Base-by-base conservation (phyloP, 2,888 invertebrate genomes). In the Megastigmus dorsalis region DNA sequence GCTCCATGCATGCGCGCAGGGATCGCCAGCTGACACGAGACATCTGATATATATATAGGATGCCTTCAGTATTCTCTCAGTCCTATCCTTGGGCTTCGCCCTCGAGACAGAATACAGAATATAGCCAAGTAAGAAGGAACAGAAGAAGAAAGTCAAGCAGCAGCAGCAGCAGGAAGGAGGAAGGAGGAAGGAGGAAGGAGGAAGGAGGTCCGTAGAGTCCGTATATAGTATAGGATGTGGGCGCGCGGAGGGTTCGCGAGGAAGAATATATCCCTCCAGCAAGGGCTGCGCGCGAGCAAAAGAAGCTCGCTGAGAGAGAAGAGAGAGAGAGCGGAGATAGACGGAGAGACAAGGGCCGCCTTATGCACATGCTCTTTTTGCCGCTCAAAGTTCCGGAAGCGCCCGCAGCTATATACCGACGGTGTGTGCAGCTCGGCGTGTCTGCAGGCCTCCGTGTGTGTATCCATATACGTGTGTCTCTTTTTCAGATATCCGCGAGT, bases 311-410 rank as follows among this genome's bases (percentile, higher is more conserved):
- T 10, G 13, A 7, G 13, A 6, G 13, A 33, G 18, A 10, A 55
- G 55, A 54, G 13, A 54, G 30, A 54, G 9, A 20, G n/a, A n/a
- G n/a, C n/a, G n/a, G n/a, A n/a, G n/a, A n/a, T n/a, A n/a, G n/a
- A n/a, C n/a, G n/a, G n/a, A 48, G 28, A 43, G 26, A 41, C 59
- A 59, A 28, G 41, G 26, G 30, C 20, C 3, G 43, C 26, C 43
- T 62, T 48, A 48, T 50, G 26, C 9, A 36, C 36, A 13, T n/a
- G 54, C 28, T 43, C 66, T 65, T 65, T 52, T 38, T 52, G 18
- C 41, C 28, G 52, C 30, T 54, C 30, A 28, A 65, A 66, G 41
- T 54, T 41, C 52, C 50, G 41, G 65, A 52, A 38, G 38, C 38
- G 10, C 36, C 7, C 20, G 13, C n/a, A n/a, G n/a, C n/a, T n/a